Evolutionary conservation across 23 tunicate species (phyloP), one percentile per base, ranked within the genome.

Genomic region (Styela clava): DNA sequence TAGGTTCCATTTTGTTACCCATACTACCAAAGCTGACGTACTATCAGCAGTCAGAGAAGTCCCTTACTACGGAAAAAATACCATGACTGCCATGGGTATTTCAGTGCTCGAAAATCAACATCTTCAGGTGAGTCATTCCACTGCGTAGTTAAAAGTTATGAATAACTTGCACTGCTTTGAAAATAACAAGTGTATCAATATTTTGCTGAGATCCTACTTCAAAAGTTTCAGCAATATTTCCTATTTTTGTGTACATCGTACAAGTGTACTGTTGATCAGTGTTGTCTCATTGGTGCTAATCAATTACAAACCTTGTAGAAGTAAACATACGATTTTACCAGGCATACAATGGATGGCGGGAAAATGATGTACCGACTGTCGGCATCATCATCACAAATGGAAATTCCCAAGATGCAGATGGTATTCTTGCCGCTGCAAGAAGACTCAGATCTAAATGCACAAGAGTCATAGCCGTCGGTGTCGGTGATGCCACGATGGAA

Each of bases 31-130:
- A 78, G 81, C 63, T 0, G 89, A 52, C 2, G 85, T 88, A 22
- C 31, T 93, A 25, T 70, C 80, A 16, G 89, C 89, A 1, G 70
- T 93, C 33, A 21, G 61, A 3, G 78, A 84, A 34, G 81, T 71
- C 31, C 98, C 98, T n/a, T 93, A 87, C 74, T 93, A 84, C 76
- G 98, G 98, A 34, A 74, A 74, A 31, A 92, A 92, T 19, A 93
- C 98, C 44, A 63, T 36, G 51, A 93, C 93, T 18, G 89, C 93
- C 29, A 29, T 33, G 24, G 98, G 88, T 23, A 68, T 93, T 0
- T 7, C 62, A 19, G 86, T 62, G 2, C 26, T 85, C 3, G 88
- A 91, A 69, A 69, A 69, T 64, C 93, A 87, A 33, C 89, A 82
- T 36, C 68, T 87, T 18, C 93, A 76, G 86, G 93, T 88, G 74